These are phyloP conservation scores for Sebastes matsubarae DNA, from an alignment of 2,797 vertebrate genomes.

Conservation along the genomic window DNA sequence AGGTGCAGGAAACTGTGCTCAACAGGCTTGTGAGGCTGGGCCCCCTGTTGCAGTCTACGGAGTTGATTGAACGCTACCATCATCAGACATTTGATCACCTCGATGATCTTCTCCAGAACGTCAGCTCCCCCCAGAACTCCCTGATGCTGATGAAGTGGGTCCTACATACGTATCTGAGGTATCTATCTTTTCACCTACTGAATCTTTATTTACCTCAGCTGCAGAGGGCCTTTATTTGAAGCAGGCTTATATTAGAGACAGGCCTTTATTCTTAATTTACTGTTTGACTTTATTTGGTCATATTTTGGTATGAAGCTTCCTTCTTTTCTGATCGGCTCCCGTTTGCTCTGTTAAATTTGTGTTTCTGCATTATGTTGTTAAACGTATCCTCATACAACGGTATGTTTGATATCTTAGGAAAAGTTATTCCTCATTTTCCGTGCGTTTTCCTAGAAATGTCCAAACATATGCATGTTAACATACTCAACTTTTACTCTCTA, in stretches of 20 bases:
- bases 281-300: not conserved
- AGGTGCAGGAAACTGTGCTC: not conserved
- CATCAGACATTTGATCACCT: constrained; percentile 29
- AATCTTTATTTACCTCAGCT: not conserved
- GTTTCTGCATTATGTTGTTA: no score
- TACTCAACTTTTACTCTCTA: not conserved
- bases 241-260: not conserved
- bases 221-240: not conserved
- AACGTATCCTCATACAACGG: no score
- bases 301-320: not conserved
- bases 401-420: no score
- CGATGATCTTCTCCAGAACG: constrained; percentile 36
- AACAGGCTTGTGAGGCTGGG: constrained; percentile 9
- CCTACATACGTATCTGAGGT: constrained; percentile 54
- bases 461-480: not conserved
- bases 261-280: not conserved
- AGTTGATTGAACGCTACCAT: constrained; percentile 42
- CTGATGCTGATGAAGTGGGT: constrained; percentile 57
- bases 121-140: not conserved
- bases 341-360: not conserved
- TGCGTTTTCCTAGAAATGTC: no score
- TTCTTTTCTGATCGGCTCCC: not conserved
- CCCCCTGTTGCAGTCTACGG: not conserved
- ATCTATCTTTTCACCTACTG: not conserved
- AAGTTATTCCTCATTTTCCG: no score